These are phyloP conservation scores for Dendronephthya gigantea DNA, from an alignment of 64 coral and sea anemone species.

Conservation along the genomic window DNA sequence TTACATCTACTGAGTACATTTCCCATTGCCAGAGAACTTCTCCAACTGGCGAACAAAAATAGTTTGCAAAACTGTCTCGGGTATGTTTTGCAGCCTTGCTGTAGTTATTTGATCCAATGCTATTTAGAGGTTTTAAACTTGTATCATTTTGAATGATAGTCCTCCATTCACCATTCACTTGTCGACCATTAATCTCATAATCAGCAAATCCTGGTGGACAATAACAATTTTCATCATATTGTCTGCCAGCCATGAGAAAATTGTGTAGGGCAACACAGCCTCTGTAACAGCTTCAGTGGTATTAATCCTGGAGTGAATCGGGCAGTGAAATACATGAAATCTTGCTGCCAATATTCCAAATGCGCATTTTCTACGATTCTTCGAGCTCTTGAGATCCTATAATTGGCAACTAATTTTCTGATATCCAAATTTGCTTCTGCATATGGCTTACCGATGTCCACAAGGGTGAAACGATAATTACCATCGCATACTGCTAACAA, in stretches of 20 bases:
- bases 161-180: constrained; percentile 19
- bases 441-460: constrained; percentile 29
- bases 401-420: background rate
- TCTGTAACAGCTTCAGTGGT: background rate
- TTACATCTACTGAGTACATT: constrained; percentile 17
- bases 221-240: constrained; percentile 13
- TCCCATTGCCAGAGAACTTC: constrained; percentile 19
- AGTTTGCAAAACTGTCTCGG: background rate
- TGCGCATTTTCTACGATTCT: constrained; percentile 6
- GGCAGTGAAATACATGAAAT: background rate
- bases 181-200: constrained; percentile 17
- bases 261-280: background rate
- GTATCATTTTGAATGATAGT: background rate
- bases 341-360: constrained; percentile 26
- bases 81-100: constrained; percentile 16
- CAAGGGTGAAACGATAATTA: background rate
- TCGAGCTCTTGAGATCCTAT: constrained; percentile 18
- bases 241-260: constrained; percentile 13
- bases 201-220: constrained; percentile 13
- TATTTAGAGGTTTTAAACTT: background rate
- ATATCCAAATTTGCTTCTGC: constrained; percentile 10
- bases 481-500: constrained; percentile 15
- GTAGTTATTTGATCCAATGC: background rate
- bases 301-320: constrained; percentile 6
- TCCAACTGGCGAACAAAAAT: background rate